A percentile compares a stretch with the other conserved stretches of the same genome.
Conservation (phyloP, 35 echinoderm and acorn worm genomes). For the Apostichopus parvimensis region DNA sequence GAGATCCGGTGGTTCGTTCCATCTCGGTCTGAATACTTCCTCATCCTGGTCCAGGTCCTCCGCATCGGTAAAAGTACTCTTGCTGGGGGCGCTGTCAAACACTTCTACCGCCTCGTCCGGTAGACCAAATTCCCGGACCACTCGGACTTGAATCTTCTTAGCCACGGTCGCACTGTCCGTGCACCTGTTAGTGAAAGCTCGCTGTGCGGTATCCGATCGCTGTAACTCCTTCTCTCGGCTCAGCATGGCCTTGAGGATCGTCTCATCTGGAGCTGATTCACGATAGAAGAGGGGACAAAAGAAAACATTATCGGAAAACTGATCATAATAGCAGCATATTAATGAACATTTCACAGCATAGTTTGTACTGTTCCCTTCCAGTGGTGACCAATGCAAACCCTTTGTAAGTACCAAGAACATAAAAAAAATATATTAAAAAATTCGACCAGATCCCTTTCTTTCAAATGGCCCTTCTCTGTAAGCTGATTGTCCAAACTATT, state of each 20-base stretch:
- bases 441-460: no score
- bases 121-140: conserved; percentile 93
- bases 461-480: no score
- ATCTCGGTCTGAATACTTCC: conserved; percentile 83
- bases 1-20: conserved; percentile 87
- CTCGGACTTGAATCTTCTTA: conserved; percentile 77
- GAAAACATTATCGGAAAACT: no score
- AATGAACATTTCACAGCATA: no score
- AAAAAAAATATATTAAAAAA: no score
- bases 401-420: no score
- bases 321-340: no score
- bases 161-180: conserved; percentile 71
- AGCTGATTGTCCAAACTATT: no score
- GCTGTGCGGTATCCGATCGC: conserved; percentile 67
- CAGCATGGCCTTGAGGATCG: conserved; percentile 86
- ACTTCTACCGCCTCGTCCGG: conserved; percentile 95
- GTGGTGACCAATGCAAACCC: no score
- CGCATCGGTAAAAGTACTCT: conserved; percentile 43
- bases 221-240: conserved; percentile 88
- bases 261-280: conserved; percentile 81
- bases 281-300: no score
- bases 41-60: conserved; percentile 67
- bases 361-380: no score
- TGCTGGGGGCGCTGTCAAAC: conserved; percentile 64
- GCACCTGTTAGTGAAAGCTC: conserved; percentile 78